Evolutionary conservation across 1,140 invertebrate genomes (phyloP).

Genomic region (Portunus trituberculatus): DNA sequence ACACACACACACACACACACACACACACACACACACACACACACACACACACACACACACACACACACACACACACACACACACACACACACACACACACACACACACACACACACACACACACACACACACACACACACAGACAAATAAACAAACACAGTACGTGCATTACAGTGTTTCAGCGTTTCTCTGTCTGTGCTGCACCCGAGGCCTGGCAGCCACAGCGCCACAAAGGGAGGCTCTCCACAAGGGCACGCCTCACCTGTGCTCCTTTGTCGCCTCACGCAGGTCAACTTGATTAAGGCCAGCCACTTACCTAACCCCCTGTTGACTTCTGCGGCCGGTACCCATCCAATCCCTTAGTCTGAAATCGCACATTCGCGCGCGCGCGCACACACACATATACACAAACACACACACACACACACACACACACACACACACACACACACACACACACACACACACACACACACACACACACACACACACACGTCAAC

Average conservation of each 20-base stretch:
- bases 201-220: too few species aligned
- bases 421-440: slow-evolving; percentile 11
- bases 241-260: too few species aligned
- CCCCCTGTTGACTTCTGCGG: too few species aligned
- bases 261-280: too few species aligned
- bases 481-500: not conserved
- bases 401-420: not conserved
- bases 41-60: slow-evolving; percentile 38
- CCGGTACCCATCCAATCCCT: not conserved
- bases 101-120: slow-evolving; percentile 52
- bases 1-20: slow-evolving; percentile 35
- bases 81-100: slow-evolving; percentile 47
- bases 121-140: slow-evolving; percentile 47
- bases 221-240: too few species aligned
- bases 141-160: not conserved
- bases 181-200: too few species aligned
- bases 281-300: too few species aligned
- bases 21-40: slow-evolving; percentile 33
- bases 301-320: too few species aligned
- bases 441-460: slow-evolving; percentile 20
- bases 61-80: slow-evolving; percentile 49
- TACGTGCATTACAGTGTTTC: too few species aligned
- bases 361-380: not conserved
- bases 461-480: slow-evolving; percentile 20
- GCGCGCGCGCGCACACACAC: not conserved